Conservation (phyloP, 2,113 vertebrate genomes). For the Picathartes gymnocephalus region DNA sequence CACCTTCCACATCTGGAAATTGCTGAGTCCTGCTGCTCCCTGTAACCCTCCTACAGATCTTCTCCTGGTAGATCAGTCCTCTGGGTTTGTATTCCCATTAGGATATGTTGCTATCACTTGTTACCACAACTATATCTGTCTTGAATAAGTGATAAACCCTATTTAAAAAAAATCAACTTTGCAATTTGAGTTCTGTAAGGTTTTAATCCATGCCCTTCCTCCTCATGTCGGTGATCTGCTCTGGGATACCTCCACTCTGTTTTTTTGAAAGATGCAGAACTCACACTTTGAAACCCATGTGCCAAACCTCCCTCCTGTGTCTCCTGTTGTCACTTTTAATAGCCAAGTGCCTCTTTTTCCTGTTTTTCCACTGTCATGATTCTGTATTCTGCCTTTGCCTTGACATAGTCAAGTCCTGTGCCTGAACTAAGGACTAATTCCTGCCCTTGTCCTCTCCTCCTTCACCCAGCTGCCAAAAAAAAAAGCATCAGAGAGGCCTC, state of each 20-base stretch:
- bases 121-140: not conserved
- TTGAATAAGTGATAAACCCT: not conserved
- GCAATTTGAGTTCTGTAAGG: not conserved
- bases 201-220: not conserved
- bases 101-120: not conserved
- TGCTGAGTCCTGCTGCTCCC: not conserved
- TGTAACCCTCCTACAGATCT: not conserved
- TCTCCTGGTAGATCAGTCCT: not conserved
- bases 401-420: not conserved
- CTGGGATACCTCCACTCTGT: not conserved
- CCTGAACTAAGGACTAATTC: not conserved
- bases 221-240: fast-evolving
- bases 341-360: not conserved
- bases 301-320: not conserved
- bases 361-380: not conserved
- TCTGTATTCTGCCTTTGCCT: not conserved
- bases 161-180: not conserved
- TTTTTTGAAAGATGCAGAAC: not conserved
- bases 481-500: not conserved
- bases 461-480: not conserved
- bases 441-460: not conserved
- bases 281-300: not conserved
- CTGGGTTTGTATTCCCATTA: not conserved
- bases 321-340: not conserved
- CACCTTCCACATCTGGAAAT: not conserved